phyloP scores from a whole-genome alignment of 2,113 vertebrate genomes.

The Serinus canaria region DNA sequence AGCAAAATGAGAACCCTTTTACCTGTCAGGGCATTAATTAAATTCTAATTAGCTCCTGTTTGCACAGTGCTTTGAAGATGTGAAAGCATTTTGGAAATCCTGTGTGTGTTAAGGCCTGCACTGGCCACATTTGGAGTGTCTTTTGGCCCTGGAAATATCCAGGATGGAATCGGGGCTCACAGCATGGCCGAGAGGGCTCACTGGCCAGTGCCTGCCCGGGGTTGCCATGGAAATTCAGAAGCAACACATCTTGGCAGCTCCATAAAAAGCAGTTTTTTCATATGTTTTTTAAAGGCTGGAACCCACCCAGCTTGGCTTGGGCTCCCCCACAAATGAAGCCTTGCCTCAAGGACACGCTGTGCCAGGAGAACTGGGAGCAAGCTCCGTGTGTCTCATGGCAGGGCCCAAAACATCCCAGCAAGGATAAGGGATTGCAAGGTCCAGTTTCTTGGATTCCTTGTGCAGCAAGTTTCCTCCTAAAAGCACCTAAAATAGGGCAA shows the following conservation, averaged over 20 bases:
- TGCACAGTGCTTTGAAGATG: neutral
- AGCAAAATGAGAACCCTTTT: neutral
- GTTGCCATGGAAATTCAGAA: neutral
- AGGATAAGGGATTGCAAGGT: neutral
- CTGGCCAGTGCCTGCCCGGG: neutral
- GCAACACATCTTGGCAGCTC: constrained; percentile 7
- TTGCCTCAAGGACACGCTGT: neutral
- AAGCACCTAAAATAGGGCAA: neutral
- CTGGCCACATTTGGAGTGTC: neutral
- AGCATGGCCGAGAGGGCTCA: rapidly evolving
- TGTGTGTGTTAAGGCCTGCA: neutral
- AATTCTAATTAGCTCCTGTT: constrained; percentile 47
- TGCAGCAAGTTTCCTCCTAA: neutral
- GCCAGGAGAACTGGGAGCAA: neutral
- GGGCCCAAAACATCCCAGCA: neutral
- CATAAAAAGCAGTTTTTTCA: constrained; percentile 4
- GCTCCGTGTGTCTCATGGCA: rapidly evolving
- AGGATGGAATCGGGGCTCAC: neutral
- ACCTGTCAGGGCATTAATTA: constrained; percentile 8
- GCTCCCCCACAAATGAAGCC: neutral
- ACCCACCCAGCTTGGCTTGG: neutral
- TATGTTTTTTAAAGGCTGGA: neutral
- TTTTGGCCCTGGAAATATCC: neutral
- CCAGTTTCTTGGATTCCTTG: neutral
- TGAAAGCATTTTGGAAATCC: neutral